These are phyloP conservation scores for Diarsia dahlii DNA, from an alignment of 2,888 invertebrate genomes.

Conservation along the genomic window DNA sequence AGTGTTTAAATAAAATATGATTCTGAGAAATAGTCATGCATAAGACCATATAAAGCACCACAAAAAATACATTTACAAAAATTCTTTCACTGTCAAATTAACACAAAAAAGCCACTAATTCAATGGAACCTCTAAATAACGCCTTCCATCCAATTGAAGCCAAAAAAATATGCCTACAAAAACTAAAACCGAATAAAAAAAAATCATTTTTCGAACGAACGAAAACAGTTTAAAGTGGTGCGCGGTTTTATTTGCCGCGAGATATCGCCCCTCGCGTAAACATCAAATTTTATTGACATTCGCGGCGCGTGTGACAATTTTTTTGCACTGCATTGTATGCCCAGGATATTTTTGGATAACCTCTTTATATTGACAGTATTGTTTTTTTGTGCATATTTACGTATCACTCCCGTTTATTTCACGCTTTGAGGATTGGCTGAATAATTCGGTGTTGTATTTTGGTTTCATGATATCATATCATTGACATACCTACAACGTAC, in stretches of 20 bases:
- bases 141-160: constrained; percentile 44
- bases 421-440: constrained; percentile 44
- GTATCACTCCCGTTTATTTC: constrained; percentile 57
- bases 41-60: no score
- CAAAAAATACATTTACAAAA: neutral
- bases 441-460: constrained; percentile 41
- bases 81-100: constrained; percentile 9
- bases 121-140: constrained; percentile 49
- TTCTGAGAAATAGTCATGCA: neutral
- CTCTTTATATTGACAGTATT: constrained; percentile 63
- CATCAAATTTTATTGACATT: constrained; percentile 87
- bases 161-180: constrained; percentile 46
- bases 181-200: constrained; percentile 64
- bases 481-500: neutral
- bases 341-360: constrained; percentile 68
- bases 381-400: constrained; percentile 62
- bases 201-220: constrained; percentile 77
- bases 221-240: constrained; percentile 75
- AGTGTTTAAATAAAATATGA: neutral
- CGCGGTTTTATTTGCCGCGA: constrained; percentile 77
- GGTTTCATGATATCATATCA: constrained; percentile 16
- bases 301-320: constrained; percentile 77
- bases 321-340: constrained; percentile 78
- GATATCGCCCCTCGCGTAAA: constrained; percentile 83
- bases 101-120: constrained; percentile 33